Percentiles rank a stretch among this genome's conserved stretches.
These are phyloP conservation scores for Benitochromis conjunctus DNA, from an alignment of 2,113 vertebrate species.

Conservation along the genomic window DNA sequence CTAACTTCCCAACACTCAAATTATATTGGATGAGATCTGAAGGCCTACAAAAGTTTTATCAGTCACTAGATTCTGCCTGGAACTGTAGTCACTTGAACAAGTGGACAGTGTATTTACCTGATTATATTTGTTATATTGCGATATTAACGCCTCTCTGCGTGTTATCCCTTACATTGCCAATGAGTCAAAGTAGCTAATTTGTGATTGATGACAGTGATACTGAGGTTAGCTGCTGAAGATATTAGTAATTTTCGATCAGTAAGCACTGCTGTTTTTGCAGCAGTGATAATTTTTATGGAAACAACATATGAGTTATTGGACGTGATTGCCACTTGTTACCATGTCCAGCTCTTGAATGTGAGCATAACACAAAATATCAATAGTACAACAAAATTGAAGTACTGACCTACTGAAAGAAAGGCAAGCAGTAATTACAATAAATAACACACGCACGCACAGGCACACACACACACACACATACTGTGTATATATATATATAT, in stretches of 20 bases:
- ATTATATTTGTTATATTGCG: neutral
- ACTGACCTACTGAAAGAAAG: neutral
- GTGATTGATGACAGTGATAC: accelerated
- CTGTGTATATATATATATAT: no score
- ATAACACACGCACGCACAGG: neutral
- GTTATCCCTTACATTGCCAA: neutral
- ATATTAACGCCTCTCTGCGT: neutral
- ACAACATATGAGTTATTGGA: neutral
- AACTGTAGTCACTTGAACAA: neutral
- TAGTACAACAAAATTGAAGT: neutral
- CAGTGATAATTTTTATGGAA: neutral
- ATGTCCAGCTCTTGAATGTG: neutral
- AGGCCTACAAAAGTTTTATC: neutral
- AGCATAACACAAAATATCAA: neutral
- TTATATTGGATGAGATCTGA: neutral
- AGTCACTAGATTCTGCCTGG: neutral
- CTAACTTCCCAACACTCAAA: neutral
- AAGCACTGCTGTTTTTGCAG: neutral
- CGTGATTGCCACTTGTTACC: neutral
- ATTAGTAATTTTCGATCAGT: neutral
- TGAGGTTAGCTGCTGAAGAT: neutral
- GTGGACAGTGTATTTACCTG: neutral
- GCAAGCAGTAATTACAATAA: accelerated
- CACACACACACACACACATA: no score
- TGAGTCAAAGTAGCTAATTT: neutral